Evolutionary conservation across 2,113 vertebrate species (phyloP).

Genomic region (Mionectes macconnelli): DNA sequence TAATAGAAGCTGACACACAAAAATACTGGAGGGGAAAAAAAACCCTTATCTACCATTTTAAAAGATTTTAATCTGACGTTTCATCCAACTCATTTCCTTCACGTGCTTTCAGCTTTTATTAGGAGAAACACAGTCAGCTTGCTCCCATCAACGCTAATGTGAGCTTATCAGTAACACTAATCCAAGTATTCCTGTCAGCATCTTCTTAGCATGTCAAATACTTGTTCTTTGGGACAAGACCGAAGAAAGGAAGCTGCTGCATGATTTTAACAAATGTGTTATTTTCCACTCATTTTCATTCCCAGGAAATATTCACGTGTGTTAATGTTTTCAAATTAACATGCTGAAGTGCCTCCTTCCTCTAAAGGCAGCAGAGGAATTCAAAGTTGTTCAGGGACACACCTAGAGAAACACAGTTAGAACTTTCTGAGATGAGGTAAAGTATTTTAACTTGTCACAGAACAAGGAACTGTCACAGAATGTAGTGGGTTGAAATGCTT

Average conservation of each 20-base stretch:
- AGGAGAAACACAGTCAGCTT: background rate
- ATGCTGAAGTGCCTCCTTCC: background rate
- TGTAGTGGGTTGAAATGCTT: background rate
- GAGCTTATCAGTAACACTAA: background rate
- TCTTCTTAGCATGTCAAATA: constrained; percentile 5
- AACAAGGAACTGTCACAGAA: background rate
- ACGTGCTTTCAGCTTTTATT: constrained; percentile 19
- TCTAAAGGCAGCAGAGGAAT: background rate
- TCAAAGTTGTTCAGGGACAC: background rate
- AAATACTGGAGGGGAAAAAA: background rate
- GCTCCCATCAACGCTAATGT: background rate
- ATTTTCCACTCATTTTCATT: background rate
- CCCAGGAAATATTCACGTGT: background rate
- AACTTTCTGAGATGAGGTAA: background rate
- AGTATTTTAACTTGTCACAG: background rate
- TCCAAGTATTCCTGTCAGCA: background rate
- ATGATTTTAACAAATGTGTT: background rate
- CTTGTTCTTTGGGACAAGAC: background rate
- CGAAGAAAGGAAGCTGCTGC: background rate
- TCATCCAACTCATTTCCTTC: constrained; percentile 10
- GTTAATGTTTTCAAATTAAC: background rate
- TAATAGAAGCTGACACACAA: background rate
- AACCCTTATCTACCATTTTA: background rate
- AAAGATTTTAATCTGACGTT: background rate
- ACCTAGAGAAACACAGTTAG: background rate